Base-by-base conservation (phyloP, 2,797 vertebrate genomes). In the Gobio occitaniae region DNA sequence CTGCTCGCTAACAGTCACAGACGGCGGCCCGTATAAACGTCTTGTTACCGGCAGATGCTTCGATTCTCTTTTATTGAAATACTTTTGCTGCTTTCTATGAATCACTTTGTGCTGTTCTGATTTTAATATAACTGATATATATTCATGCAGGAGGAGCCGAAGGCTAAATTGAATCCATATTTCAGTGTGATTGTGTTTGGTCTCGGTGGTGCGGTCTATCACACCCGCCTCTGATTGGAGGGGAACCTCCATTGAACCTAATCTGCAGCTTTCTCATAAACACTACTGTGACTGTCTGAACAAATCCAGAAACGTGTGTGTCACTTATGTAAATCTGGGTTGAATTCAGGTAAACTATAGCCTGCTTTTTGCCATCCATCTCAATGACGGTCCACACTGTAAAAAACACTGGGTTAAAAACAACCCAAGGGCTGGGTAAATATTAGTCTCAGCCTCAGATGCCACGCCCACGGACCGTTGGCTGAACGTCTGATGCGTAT, bases 101-200 rank as follows among this genome's bases (percentile, higher is more conserved):
- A 68, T 72, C 79, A 32, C 71, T 82, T 63, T 44, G 48, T 47
- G 25, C 61, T 25, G 52, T 75, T 71, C 74, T 41, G 84, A 84
- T 79, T 86, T 86, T 82, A 88, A 86, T 80, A 72, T 78, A 79
- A 38, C 84, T 70, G 59, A 85, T 69, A 82, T 88, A 50, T 85
- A 78, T 85, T 88, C 85, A 78, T 85, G 79, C 85, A 84, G 80
- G 66, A 59, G 47, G 83, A 65, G 78, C 85, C 84, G 68, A 74
- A 84, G 69, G 76, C 87, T 81, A 85, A 89, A 88, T 78, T 85
- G 76, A 89, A 83, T 84, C 83, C 83, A 63, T 86, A 81, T 89
- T 85, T 87, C 81, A 69, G 77, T 72, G 74, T 54, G 78, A 84
- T 82, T 89, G 79, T 76, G 74, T 74, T 88, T 82, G 61, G 61